Evolutionary conservation across 2,797 vertebrate genomes (phyloP).

Genomic region (Sebastes oblongus): DNA sequence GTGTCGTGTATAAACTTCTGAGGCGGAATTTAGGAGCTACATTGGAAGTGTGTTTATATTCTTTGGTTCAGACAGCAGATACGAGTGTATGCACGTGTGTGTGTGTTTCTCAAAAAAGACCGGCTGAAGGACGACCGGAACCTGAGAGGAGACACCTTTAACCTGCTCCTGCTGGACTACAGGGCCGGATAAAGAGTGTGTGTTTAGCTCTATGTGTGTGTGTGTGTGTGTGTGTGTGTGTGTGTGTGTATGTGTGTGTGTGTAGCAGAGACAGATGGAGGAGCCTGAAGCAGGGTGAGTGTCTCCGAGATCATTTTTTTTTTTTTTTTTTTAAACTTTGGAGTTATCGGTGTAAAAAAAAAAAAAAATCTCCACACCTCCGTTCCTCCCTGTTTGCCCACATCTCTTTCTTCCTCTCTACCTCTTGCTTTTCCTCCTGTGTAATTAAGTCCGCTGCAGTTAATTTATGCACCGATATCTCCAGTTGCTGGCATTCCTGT

Average conservation of each 20-base stretch:
- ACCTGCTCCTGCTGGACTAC: slow-evolving; percentile 38
- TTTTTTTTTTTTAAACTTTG: slow-evolving; percentile 19
- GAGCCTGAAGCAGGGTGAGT: slow-evolving; percentile 65
- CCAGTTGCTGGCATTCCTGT: slow-evolving; percentile 52
- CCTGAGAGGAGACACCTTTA: slow-evolving; percentile 13
- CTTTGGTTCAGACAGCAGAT: neutral
- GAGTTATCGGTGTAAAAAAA: slow-evolving; percentile 23
- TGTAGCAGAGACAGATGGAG: slow-evolving; percentile 62
- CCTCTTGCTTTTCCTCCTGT: slow-evolving; percentile 17
- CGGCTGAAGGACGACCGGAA: slow-evolving; percentile 6
- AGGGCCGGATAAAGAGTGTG: slow-evolving; percentile 1
- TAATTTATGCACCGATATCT: slow-evolving; percentile 68
- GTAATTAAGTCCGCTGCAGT: slow-evolving; percentile 61
- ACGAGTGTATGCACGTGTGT: neutral
- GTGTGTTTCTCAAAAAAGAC: neutral
- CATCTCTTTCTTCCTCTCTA: slow-evolving; percentile 25
- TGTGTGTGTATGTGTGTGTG: slow-evolving; percentile 31
- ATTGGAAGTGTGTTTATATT: neutral
- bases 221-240: slow-evolving; percentile 27
- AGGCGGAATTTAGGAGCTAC: slow-evolving; percentile 23
- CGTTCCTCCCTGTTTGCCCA: slow-evolving; percentile 23
- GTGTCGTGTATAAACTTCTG: slow-evolving; percentile 46
- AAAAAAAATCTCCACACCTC: slow-evolving; percentile 14
- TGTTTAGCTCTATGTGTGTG: neutral
- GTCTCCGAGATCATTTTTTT: slow-evolving; percentile 17